A percentile compares a stretch with the other conserved stretches of the same genome.
phyloP scores from a whole-genome alignment of 2,888 invertebrate genomes.

The Pterobdella sp. region DNA sequence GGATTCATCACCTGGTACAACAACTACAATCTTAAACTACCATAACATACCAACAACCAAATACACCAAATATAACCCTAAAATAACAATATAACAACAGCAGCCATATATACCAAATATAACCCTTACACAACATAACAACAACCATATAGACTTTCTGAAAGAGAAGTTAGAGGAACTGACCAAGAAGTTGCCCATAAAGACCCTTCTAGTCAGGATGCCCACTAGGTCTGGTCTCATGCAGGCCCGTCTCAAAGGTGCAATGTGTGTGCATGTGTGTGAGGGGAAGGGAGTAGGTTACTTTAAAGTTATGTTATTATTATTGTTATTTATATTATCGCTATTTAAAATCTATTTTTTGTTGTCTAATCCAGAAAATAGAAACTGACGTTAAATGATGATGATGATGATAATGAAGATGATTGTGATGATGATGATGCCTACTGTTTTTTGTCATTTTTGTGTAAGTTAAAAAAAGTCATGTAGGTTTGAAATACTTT shows the following conservation, averaged over 20 bases:
- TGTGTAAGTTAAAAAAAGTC: too few species aligned
- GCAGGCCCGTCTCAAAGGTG: conserved; percentile 80
- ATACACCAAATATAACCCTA: too few species aligned
- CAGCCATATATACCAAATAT: not conserved
- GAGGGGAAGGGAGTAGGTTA: not conserved
- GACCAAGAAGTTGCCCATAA: conserved; percentile 74
- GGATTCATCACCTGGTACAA: too few species aligned
- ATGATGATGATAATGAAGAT: too few species aligned
- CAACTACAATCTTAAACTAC: too few species aligned
- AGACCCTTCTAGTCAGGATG: conserved; percentile 76
- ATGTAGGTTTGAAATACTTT: too few species aligned
- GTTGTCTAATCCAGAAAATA: too few species aligned
- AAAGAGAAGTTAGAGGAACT: conserved; percentile 81
- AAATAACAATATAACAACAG: too few species aligned
- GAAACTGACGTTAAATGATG: too few species aligned
- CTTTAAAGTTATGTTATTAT: not conserved
- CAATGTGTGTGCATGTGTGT: not conserved
- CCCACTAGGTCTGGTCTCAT: conserved; percentile 89
- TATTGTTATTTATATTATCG: not conserved
- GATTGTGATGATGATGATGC: too few species aligned
- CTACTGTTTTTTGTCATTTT: too few species aligned
- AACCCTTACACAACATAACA: not conserved
- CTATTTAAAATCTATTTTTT: not conserved
- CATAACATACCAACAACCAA: too few species aligned
- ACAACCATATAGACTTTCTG: conserved; percentile 58